Evolutionary conservation across 2,113 vertebrate species (phyloP), one percentile per base, ranked within the genome.

Genomic region (Buteo buteo): DNA sequence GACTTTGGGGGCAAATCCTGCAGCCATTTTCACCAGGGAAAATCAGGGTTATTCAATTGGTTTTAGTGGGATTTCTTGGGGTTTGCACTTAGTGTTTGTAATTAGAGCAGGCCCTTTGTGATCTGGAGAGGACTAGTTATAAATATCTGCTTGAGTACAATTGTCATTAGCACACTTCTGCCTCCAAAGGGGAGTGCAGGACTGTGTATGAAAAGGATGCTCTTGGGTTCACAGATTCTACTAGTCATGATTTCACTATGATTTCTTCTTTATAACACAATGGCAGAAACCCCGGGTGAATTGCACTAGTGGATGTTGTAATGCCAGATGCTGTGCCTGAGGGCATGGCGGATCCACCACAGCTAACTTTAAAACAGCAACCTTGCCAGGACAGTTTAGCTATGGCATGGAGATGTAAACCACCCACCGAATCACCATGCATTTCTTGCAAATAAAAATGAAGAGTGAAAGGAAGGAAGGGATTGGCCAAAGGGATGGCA

Each of bases 321-420:
- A 66, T 59, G 80, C 80, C 93, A 88, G 82, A 57, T 96, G 83
- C 65, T 84, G 42, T 61, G 61, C 87, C 77, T 6, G 17, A 84
- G 70, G 80, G 26, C 73, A 45, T 55, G 55, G 26, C 2, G 6
- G 77, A 87, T 84, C 50, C 50, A 71, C 50, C 3, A 3, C 65
- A 84, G 50, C 32, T 84, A 59, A 34, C 52, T 95, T 89, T 45
- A 40, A 81, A 95, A 38, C 47, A 84, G 32, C 42, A 80, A 7
- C 40, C 40, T 77, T 73, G 50, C 55, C 78, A 87, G 19, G 44
- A 45, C 50, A 55, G 66, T 90, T 83, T 57, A 66, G 76, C 25
- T 8, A 13, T 11, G 45, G 40, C n/a, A 7, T 3, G 34, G 49
- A 36, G 55, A 65, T 55, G 11, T 25, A 47, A 82, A 86, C 34